Evolutionary conservation across 2,797 vertebrate species (phyloP), one percentile per base, ranked within the genome.

Genomic region (Centroberyx gerrardi): DNA sequence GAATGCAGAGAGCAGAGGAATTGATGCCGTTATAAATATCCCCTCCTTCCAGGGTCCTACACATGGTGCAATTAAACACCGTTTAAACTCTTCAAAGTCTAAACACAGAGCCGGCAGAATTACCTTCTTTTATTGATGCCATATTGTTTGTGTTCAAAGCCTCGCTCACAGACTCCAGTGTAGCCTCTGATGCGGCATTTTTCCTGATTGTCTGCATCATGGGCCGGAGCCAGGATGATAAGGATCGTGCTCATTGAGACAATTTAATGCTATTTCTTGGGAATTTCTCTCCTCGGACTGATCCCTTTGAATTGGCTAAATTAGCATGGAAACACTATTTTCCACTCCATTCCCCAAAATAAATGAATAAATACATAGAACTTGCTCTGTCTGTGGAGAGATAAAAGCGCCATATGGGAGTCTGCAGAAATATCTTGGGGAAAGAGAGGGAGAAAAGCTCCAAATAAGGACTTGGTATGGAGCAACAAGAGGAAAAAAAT

Each of bases 291-390:
- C 61, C 64, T 71, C 40, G 63, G 82, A 89, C 86, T 84, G 82
- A 86, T 88, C 80, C 72, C 79, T 93, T 92, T 92, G 87, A 93
- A 89, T 82, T 80, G 58, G 80, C 83, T 84, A 90, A 91, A 92
- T 92, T 90, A 90, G 87, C 84, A 88, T 68, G 52, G 72, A 88
- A 90, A 86, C 65, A 61, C 56, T 72, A 87, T 91, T 91, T 92
- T 91, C 89, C 84, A 88, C 82, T 80, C 59, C 82, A 82, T 84
- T 90, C 80, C 77, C 67, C 80, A 78, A 79, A 91, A 93, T 81
- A 82, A 90, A 89, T 76, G 83, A 88, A 80, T 84, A 87, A 90
- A 88, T 86, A 86, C 75, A 76, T 81, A 76, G 60, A 84, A 83
- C 63, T 72, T 75, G 75, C 48, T 76, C 58, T 56, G 62, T 82